Evolutionary conservation across 1,140 invertebrate genomes (phyloP), one percentile per base, ranked within the genome.

Genomic region (Cyphomyrmex costatus): DNA sequence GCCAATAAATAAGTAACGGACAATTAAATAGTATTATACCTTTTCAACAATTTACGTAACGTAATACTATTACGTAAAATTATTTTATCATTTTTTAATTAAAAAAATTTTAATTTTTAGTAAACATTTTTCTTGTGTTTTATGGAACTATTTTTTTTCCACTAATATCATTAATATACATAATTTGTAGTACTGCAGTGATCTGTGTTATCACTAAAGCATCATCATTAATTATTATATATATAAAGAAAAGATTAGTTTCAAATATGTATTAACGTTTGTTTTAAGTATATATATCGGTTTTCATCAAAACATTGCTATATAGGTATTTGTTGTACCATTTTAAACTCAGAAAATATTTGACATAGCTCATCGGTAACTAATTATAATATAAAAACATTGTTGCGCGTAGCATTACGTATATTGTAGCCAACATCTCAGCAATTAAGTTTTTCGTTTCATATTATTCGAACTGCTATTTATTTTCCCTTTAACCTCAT

Each of bases 371-470:
- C 27, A 21, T 12, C 27, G 2, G 6, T 36, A n/a, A 30, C 4
- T 42, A 49, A n/a, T n/a, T n/a, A n/a, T n/a, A n/a, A 4, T 53
- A 36, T 21, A 46, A 21, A 53, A 51, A 51, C n/a, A 65, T 5
- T 53, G 10, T 77, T 51, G 42, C 27, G 2, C 24, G 14, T n/a
- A 14, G 2, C 14, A 12, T 7, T 36, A 21, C 12, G 12, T 46
- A 68, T 6, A 58, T 21, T 46, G 27, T 24, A 16, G 4, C 49
- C 27, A n/a, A 80, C 33, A 70, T 58, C 16, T 70, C 33, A 21
- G 5, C 65, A n/a, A 73, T 83, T 46, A 49, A 36, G 14, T 61
- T 74, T 51, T 27, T 74, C 19, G 36, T 61, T 74, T 74, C 58
- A 14, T 46, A 83, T 73, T 83, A 73, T 74, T 27, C 58, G 27